These are phyloP conservation scores for Champsocephalus gunnari DNA, from an alignment of 2,797 vertebrate species.

Conservation along the genomic window DNA sequence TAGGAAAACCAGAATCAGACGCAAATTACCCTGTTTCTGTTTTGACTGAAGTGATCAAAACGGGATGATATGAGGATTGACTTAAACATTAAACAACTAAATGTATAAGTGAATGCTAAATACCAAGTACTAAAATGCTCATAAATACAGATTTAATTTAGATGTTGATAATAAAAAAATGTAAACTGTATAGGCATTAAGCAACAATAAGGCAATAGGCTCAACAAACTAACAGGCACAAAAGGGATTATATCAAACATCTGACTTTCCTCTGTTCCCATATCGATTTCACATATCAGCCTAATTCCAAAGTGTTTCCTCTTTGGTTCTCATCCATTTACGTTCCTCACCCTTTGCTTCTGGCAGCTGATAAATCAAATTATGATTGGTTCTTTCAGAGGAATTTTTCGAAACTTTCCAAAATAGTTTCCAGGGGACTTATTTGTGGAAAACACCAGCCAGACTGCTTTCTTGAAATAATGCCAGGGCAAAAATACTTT, in stretches of 20 bases:
- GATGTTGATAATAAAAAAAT: conserved; percentile 13
- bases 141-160: conserved; percentile 31
- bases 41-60: conserved; percentile 58
- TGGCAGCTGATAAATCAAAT: conserved; percentile 73
- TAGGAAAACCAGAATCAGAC: conserved; percentile 71
- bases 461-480: conserved; percentile 59
- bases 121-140: conserved; percentile 31
- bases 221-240: conserved; percentile 31
- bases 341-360: conserved; percentile 40
- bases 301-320: conserved; percentile 61
- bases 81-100: conserved; percentile 28
- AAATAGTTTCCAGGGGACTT: conserved; percentile 61
- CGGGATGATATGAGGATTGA: conserved; percentile 43
- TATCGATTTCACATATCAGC: conserved; percentile 60
- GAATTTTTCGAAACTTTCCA: conserved; percentile 64
- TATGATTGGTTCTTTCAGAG: conserved; percentile 70
- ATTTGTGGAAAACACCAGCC: conserved; percentile 59
- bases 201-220: conserved; percentile 6
- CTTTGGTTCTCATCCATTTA: conserved; percentile 63
- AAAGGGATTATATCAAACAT: conserved; percentile 62
- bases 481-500: conserved; percentile 51
- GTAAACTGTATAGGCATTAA: too few relatives aligned
- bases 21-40: conserved; percentile 61
- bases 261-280: conserved; percentile 55
- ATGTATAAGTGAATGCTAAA: conserved; percentile 29